Evolutionary conservation across 2,797 vertebrate genomes (phyloP), one percentile per base, ranked within the genome.

Genomic region (Geotrypetes seraphini): DNA sequence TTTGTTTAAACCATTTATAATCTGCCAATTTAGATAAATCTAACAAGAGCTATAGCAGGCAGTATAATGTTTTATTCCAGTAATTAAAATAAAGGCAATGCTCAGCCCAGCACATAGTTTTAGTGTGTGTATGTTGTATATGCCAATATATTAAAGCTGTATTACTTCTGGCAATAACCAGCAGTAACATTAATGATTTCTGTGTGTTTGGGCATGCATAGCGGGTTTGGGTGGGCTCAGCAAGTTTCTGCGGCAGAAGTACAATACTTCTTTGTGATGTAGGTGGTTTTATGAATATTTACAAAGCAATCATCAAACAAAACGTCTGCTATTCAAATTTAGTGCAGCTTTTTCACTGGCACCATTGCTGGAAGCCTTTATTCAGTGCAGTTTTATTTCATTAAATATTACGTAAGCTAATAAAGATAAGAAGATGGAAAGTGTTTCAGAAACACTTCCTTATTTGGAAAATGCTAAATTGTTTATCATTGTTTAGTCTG

Each of bases 211-310:
- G 28, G 38, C 48, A 63, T 57, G 50, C 61, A 77, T 53, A 66
- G 55, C 50, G 51, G 54, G 51, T 55, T 59, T 71, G 60, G 75
- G 44, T 64, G 60, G 58, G 45, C 51, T 60, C 38, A 51, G 26
- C 19, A 53, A 60, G 39, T 43, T 45, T 48, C 36, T 43, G 23
- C 19, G 19, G 62, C 43, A 29, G 29, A 58, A 58, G 25, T 35
- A 46, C 31, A 50, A 52, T 37, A 43, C 32, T 41, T 64, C 57
- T 62, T 63, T 52, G 57, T 65, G 43, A 45, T 36, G 32, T 29
- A 28, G 31, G 31, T 13, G 25, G 31, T 18, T 12, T 31, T 39
- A 14, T 23, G 22, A 16, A 30, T 33, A 36, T 34, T 31, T 25
- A 21, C 41, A 28, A 34, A 34, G 39, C 39, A 25, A 28, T 22